Evolutionary conservation across 2,113 vertebrate genomes (phyloP).

Genomic region (Sus scrofa): DNA sequence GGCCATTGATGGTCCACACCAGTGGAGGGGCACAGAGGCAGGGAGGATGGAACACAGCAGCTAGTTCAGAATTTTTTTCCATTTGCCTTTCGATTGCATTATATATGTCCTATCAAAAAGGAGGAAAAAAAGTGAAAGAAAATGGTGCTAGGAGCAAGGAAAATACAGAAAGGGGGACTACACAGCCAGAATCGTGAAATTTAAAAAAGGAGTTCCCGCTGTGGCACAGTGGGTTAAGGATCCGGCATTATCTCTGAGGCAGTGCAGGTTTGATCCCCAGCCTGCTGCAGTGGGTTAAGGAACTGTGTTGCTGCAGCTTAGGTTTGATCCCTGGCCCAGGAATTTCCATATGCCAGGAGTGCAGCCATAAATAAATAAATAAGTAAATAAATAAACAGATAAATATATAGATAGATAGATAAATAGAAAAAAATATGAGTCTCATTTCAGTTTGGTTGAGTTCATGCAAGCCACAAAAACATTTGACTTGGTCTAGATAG

Average conservation of each 20-base stretch:
- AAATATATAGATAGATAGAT: too few relatives aligned
- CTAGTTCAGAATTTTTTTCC: not conserved
- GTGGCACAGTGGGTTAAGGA: too few relatives aligned
- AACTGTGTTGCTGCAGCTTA: too few relatives aligned
- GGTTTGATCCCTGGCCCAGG: too few relatives aligned
- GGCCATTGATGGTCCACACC: constrained; percentile 50
- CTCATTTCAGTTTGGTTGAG: not conserved
- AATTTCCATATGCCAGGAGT: too few relatives aligned
- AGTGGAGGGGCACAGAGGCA: not conserved
- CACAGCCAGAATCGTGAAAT: not conserved
- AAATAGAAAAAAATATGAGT: not conserved
- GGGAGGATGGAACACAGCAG: not conserved
- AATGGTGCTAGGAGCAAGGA: not conserved
- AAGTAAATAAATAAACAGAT: too few relatives aligned
- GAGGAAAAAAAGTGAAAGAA: not conserved
- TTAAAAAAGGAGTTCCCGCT: too few relatives aligned
- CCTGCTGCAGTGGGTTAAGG: too few relatives aligned
- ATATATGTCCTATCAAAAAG: not conserved
- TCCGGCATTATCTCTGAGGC: too few relatives aligned
- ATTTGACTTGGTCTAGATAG: not conserved
- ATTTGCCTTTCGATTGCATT: not conserved
- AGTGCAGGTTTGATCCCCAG: too few relatives aligned
- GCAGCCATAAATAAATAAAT: too few relatives aligned
- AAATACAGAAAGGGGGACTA: not conserved
- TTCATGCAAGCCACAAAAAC: not conserved